phyloP scores from a whole-genome alignment of 2,113 vertebrate species.

The Poeciliopsis prolifica region DNA sequence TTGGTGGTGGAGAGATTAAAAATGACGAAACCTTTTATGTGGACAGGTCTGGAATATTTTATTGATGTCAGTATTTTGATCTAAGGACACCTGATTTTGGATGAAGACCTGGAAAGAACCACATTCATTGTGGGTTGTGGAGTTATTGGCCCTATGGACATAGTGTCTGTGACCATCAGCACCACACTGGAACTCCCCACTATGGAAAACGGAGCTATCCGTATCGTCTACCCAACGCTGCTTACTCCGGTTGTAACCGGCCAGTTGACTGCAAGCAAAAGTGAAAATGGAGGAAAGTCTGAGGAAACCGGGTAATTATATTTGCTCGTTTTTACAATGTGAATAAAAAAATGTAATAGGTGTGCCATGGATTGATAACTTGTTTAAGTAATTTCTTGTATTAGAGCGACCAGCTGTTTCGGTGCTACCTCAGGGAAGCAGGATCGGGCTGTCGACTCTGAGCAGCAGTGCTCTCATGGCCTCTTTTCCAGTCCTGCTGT shows the following conservation, averaged over 20 bases:
- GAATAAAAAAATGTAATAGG: not conserved
- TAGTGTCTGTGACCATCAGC: conserved; percentile 85
- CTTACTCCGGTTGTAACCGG: conserved; percentile 81
- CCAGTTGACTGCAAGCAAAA: conserved; percentile 75
- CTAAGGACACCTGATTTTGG: conserved; percentile 92
- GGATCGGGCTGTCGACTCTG: conserved; percentile 48
- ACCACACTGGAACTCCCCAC: conserved; percentile 90
- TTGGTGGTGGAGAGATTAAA: not conserved
- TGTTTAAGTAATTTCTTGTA: conserved; percentile 7
- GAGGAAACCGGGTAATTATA: conserved; percentile 83
- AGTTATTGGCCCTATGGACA: conserved; percentile 83
- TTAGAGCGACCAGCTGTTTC: conserved; percentile 92
- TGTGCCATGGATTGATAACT: not conserved
- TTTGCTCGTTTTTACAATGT: not conserved
- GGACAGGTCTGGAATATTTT: not conserved
- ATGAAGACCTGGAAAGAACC: conserved; percentile 87
- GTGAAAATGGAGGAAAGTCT: conserved; percentile 86
- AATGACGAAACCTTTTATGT: not conserved
- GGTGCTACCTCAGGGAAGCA: conserved; percentile 79
- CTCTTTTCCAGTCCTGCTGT: conserved; percentile 85
- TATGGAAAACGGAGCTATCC: conserved; percentile 87
- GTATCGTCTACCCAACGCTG: conserved; percentile 83
- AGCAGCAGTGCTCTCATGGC: conserved; percentile 73
- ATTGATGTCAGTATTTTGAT: conserved; percentile 7
- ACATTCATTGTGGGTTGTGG: conserved; percentile 89